Base-by-base conservation (phyloP, 2,888 invertebrate species). In the Creontiades dilutus region DNA sequence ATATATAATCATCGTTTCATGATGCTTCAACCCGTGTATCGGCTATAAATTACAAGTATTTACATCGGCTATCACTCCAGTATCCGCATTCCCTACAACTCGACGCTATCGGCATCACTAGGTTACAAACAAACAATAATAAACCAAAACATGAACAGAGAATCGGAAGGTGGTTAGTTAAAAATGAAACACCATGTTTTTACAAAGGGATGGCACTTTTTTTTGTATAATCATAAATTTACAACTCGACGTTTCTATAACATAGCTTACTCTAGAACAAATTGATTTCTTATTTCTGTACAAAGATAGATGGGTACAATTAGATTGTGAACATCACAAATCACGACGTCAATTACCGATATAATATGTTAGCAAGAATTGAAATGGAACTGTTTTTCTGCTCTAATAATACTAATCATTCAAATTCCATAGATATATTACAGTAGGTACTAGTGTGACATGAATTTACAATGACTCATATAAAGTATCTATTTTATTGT, bases 191-290 rank as follows among this genome's bases (percentile, higher is more conserved):
- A 47, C 81, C n/a, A 52, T 14, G 12, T 4, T 12, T 23, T 55
- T 55, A 57, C 5, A 85, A 85, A 85, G 85, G 57, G 37, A 85
- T 57, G 85, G 57, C 85, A 85, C 85, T 85, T 85, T 85, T 85
- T 16, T 28, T 47, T 46, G 37, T 57, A 57, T 19, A 23, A 9
- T 19, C 13, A 47, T n/a, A 55, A 55, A 84, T n/a, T 52, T 84
- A 82, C 48, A 82, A 82, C 82, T 27, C 52, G 57, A 55, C 27
- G 55, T n/a, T 85, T 11, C 3, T 46, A 47, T 46, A 46, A 82
- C 16, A 9, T 85, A 28, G 3, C 37, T 46, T 46, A 78, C 28
- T 28, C 13, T 78, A 37, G 23, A 11, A 61, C 23, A 61, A 61
- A 78, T 78, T 78, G 78, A 78, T 46, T 78, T 78, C 7, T 78